Evolutionary conservation across 2,888 invertebrate genomes (phyloP).

Genomic region (Hypomecis atomaria): DNA sequence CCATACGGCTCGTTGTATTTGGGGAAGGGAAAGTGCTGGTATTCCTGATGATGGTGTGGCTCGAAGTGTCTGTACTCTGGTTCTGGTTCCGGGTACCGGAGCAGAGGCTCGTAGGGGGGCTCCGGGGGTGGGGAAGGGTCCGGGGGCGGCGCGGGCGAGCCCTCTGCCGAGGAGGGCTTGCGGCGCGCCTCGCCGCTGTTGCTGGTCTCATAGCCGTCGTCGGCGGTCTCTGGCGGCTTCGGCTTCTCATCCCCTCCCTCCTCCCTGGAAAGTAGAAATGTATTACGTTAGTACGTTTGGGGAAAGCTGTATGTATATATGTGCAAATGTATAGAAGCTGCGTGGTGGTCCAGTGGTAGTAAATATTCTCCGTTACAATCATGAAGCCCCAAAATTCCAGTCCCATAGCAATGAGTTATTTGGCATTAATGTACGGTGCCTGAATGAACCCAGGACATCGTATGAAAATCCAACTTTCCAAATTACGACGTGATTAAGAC

Average conservation of each 20-base stretch:
- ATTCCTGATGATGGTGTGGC: constrained; percentile 55
- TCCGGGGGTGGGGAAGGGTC: constrained; percentile 61
- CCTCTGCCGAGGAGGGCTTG: constrained; percentile 70
- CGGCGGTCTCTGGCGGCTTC: constrained; percentile 89
- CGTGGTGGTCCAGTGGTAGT: no score
- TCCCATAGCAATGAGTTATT: no score
- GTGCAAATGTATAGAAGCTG: no score
- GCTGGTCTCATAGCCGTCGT: constrained; percentile 96
- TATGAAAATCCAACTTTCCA: no score
- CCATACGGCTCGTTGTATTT: constrained; percentile 74
- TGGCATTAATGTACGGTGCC: no score
- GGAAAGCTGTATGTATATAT: neutral
- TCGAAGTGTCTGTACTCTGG: constrained; percentile 68
- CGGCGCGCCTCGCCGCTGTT: constrained; percentile 85
- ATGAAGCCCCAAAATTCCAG: no score
- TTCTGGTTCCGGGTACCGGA: constrained; percentile 64
- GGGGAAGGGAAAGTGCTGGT: constrained; percentile 77
- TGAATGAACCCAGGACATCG: no score
- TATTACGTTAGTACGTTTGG: neutral
- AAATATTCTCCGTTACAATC: no score
- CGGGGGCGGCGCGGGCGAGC: constrained; percentile 65
- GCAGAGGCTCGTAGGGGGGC: constrained; percentile 59
- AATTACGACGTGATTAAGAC: no score
- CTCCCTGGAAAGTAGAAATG: constrained; percentile 63
- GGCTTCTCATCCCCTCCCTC: constrained; percentile 79